phyloP scores from a whole-genome alignment of 2,113 vertebrate species.

The Chionodraco myersi region DNA sequence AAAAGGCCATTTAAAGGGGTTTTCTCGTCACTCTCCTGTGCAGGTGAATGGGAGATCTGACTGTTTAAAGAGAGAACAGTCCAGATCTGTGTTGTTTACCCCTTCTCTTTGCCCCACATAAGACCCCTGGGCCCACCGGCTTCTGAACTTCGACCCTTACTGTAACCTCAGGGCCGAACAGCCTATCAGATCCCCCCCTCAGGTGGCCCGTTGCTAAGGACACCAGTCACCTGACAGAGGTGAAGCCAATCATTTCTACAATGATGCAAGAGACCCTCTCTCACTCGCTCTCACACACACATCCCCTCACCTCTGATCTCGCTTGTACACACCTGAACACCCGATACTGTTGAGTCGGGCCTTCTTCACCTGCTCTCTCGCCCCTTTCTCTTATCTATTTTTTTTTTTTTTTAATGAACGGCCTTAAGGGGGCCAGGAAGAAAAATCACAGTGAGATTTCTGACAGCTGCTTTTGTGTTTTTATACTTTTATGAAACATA shows the following conservation, averaged over 20 bases:
- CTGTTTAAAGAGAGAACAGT: not conserved
- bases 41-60: not conserved
- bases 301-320: slow-evolving; percentile 67
- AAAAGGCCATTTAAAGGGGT: no score
- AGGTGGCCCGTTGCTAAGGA: slow-evolving; percentile 52
- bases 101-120: slow-evolving; percentile 9
- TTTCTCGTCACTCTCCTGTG: not conserved
- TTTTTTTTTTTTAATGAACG: slow-evolving; percentile 52
- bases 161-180: slow-evolving; percentile 55
- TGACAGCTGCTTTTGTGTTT: slow-evolving; percentile 58
- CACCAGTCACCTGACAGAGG: slow-evolving; percentile 65
- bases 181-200: slow-evolving; percentile 44
- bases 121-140: slow-evolving; percentile 14
- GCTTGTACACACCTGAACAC: slow-evolving; percentile 69
- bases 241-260: slow-evolving; percentile 47
- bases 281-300: slow-evolving; percentile 35
- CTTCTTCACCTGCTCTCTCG: slow-evolving; percentile 54
- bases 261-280: slow-evolving; percentile 29
- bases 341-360: slow-evolving; percentile 75
- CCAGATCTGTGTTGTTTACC: slow-evolving; percentile 14
- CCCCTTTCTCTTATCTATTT: slow-evolving; percentile 19
- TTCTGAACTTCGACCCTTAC: slow-evolving; percentile 59
- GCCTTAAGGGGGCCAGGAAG: slow-evolving; percentile 49
- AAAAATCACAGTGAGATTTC: slow-evolving; percentile 39
- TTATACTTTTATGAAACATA: slow-evolving; percentile 59